Conservation (phyloP, 2,888 invertebrate genomes). For the Conus canariensis region DNA sequence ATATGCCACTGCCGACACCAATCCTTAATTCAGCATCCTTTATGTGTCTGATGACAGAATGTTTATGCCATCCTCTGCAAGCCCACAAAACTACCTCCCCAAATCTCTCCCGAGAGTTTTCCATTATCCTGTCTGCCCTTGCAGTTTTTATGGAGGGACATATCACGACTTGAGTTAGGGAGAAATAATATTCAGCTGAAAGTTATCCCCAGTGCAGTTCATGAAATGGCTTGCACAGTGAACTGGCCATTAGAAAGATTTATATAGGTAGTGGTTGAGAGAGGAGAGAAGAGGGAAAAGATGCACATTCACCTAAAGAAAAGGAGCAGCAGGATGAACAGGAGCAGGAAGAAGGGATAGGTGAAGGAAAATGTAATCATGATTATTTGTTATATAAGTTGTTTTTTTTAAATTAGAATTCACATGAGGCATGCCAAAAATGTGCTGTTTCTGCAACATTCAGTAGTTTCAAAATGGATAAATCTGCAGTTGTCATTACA, state of each 20-base stretch:
- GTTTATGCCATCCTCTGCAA: not conserved
- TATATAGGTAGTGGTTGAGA: not conserved
- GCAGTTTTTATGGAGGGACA: not conserved
- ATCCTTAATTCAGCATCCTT: not conserved
- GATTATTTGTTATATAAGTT: no score
- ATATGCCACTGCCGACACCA: not conserved
- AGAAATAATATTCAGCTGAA: not conserved
- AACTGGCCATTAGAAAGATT: not conserved
- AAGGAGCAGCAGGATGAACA: no score
- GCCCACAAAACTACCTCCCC: not conserved
- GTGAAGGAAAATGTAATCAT: no score
- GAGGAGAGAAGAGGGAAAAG: not conserved
- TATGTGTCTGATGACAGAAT: not conserved
- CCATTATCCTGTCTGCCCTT: not conserved
- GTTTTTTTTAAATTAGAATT: no score
- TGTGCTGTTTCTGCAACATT: no score
- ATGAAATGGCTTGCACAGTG: not conserved
- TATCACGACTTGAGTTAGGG: not conserved
- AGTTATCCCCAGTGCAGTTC: not conserved
- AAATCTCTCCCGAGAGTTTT: not conserved
- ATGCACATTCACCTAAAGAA: no score
- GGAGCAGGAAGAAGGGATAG: no score
- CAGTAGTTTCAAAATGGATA: no score
- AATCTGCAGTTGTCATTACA: no score
- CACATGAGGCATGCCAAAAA: no score